Evolutionary conservation across 1,140 invertebrate genomes (phyloP).

Genomic region (Drosophila mauritiana): DNA sequence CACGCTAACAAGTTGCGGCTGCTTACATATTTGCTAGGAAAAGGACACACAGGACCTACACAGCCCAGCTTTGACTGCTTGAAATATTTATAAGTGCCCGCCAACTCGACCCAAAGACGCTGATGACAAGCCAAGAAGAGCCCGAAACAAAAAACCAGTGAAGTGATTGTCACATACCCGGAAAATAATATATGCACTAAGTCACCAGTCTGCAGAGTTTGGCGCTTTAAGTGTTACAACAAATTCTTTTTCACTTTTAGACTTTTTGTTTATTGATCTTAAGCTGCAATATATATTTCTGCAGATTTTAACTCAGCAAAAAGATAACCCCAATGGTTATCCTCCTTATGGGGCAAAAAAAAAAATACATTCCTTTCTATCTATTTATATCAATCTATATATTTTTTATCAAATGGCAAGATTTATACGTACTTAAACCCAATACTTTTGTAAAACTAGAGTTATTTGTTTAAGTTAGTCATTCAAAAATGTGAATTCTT

Average conservation of each 20-base stretch:
- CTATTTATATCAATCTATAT: no score
- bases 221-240: neutral
- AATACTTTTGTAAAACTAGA: no score
- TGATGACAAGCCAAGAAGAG: constrained; percentile 52
- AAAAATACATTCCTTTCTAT: no score
- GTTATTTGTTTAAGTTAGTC: no score
- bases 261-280: neutral
- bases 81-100: constrained; percentile 57
- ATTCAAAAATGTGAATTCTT: no score
- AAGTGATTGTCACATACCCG: constrained; percentile 8
- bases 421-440: no score
- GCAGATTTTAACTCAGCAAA: no score
- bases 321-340: no score
- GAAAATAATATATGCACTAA: constrained; percentile 17
- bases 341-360: no score
- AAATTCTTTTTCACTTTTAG: neutral
- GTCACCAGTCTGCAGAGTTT: neutral
- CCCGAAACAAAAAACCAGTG: constrained; percentile 31
- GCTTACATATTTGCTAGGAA: constrained; percentile 8
- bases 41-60: constrained; percentile 17
- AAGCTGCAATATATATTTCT: neutral
- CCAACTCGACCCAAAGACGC: constrained; percentile 40
- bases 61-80: constrained; percentile 38
- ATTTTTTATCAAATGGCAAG: no score
- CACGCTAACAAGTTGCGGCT: constrained; percentile 60